phyloP scores from a whole-genome alignment of 2,888 invertebrate genomes.

The Drymonia ruficornis region DNA sequence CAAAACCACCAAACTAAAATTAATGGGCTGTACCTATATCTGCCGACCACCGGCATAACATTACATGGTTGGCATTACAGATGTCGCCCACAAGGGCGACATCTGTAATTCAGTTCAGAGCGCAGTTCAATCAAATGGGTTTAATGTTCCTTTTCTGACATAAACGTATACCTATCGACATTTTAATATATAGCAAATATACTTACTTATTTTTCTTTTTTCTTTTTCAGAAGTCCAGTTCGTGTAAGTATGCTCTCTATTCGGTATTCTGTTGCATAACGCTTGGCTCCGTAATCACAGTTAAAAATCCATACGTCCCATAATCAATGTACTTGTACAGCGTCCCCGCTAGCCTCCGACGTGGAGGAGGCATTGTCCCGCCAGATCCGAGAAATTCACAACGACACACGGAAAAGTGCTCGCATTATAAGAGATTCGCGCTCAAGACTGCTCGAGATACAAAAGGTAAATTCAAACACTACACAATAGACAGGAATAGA shows the following conservation, averaged over 20 bases:
- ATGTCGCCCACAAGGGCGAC: no score
- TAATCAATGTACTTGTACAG: slow-evolving; percentile 12
- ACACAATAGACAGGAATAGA: not conserved
- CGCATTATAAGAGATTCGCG: slow-evolving; percentile 67
- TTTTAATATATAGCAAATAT: no score
- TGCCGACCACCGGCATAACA: no score
- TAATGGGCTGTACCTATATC: no score
- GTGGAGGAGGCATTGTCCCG: slow-evolving; percentile 50
- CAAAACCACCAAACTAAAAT: no score
- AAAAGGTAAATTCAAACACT: slow-evolving; percentile 41
- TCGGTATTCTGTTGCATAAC: not conserved
- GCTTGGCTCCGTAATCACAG: not conserved
- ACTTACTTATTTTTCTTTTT: no score
- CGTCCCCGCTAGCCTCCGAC: slow-evolving; percentile 42
- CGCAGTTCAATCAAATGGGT: no score
- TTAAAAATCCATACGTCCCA: not conserved
- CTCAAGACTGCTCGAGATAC: slow-evolving; percentile 63
- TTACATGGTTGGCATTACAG: no score
- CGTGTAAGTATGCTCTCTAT: slow-evolving; percentile 45
- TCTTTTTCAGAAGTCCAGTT: slow-evolving; percentile 53
- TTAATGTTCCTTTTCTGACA: no score
- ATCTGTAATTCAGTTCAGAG: no score
- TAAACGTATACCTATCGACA: no score
- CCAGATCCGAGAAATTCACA: slow-evolving; percentile 66
- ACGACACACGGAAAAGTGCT: slow-evolving; percentile 65